These are phyloP conservation scores for Cosmia pyralina DNA, from an alignment of 2,888 invertebrate species.

Conservation along the genomic window DNA sequence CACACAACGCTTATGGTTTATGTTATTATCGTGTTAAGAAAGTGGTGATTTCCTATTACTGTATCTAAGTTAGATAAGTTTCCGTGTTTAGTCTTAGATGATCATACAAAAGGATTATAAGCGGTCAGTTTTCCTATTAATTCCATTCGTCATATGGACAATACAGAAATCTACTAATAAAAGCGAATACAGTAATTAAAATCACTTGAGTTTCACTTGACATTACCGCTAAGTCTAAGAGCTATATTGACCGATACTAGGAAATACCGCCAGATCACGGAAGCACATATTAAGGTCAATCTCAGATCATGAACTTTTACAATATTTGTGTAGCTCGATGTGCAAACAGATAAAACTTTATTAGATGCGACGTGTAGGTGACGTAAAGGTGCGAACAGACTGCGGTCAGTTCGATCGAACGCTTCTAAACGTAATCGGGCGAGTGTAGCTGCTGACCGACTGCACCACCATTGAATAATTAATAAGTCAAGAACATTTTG, in stretches of 20 bases:
- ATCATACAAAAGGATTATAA: not conserved
- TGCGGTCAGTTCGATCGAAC: not conserved
- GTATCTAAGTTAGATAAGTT: too few species aligned
- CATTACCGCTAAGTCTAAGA: conserved; percentile 17
- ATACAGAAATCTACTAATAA: not conserved
- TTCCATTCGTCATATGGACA: not conserved
- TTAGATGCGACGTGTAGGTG: conserved; percentile 47
- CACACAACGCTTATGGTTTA: too few species aligned
- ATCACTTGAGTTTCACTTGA: conserved; percentile 3
- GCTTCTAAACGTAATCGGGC: not conserved
- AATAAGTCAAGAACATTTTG: too few species aligned
- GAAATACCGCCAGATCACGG: conserved; percentile 46
- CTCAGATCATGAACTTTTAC: conserved; percentile 57
- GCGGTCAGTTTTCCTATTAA: not conserved
- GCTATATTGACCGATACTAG: conserved; percentile 16
- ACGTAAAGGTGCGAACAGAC: conserved; percentile 20
- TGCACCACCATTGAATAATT: too few species aligned
- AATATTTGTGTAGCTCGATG: conserved; percentile 57
- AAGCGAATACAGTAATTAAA: conserved; percentile 12
- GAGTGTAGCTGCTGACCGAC: not conserved
- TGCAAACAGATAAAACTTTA: conserved; percentile 64
- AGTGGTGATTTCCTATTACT: not conserved
- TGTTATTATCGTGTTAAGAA: not conserved
- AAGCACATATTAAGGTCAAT: conserved; percentile 60
- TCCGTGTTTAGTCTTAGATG: not conserved